Evolutionary conservation across 2,888 invertebrate genomes (phyloP).

Genomic region (Cerastis leucographa): DNA sequence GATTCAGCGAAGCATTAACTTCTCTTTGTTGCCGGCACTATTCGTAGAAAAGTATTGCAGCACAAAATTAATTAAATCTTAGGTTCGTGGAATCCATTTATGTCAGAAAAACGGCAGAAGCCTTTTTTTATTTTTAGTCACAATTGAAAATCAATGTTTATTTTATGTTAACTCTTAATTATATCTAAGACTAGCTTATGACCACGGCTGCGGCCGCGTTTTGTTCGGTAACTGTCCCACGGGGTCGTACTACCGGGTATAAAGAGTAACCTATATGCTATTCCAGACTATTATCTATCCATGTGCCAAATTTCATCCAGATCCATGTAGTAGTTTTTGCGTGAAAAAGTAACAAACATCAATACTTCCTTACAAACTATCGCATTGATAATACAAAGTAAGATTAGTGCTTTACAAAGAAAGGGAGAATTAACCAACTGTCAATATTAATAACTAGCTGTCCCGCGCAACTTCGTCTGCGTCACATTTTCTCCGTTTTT

Average conservation of each 20-base stretch:
- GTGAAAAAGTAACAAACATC: too few relatives aligned
- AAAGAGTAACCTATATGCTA: too few relatives aligned
- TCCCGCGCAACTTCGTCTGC: too few relatives aligned
- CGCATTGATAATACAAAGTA: background rate
- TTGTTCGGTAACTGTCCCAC: too few relatives aligned
- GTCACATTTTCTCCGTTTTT: too few relatives aligned
- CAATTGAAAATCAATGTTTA: background rate
- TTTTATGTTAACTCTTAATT: background rate
- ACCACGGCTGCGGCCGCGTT: too few relatives aligned
- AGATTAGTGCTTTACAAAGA: background rate
- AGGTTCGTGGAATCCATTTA: background rate
- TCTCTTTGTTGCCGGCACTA: slow-evolving; percentile 9
- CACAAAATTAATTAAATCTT: background rate
- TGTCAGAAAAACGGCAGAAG: background rate
- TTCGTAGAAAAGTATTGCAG: slow-evolving; percentile 16
- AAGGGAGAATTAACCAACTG: background rate
- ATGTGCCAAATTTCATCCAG: too few relatives aligned
- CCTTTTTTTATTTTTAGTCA: background rate
- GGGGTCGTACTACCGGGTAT: too few relatives aligned
- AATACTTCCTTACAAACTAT: too few relatives aligned
- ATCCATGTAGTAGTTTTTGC: too few relatives aligned
- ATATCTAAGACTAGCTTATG: background rate
- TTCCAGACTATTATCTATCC: too few relatives aligned
- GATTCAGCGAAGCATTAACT: slow-evolving; percentile 42
- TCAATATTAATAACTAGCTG: too few relatives aligned